These are phyloP conservation scores for Stictocephala bisonia DNA, from an alignment of 2,888 invertebrate species.

Conservation along the genomic window DNA sequence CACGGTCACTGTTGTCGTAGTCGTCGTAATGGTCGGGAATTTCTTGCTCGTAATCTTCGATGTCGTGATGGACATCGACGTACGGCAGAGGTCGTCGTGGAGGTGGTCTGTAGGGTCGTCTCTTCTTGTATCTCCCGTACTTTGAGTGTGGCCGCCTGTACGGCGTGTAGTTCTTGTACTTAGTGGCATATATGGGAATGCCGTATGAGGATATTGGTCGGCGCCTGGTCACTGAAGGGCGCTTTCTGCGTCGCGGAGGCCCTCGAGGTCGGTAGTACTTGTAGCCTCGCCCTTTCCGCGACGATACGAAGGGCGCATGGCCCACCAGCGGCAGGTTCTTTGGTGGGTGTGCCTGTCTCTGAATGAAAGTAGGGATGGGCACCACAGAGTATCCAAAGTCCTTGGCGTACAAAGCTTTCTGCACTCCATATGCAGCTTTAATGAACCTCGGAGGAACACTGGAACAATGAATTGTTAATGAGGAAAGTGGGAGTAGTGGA, in stretches of 20 bases:
- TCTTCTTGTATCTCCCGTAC: slow-evolving; percentile 39
- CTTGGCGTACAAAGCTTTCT: slow-evolving; percentile 52
- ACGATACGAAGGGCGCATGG: background rate
- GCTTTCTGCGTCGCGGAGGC: slow-evolving; percentile 17
- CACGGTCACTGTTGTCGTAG: slow-evolving; percentile 43
- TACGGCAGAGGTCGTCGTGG: slow-evolving; percentile 35
- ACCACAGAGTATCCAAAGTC: slow-evolving; percentile 51
- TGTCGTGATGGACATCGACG: slow-evolving; percentile 33
- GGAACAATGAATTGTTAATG: no score
- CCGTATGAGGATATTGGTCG: slow-evolving; percentile 35
- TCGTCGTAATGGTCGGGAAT: slow-evolving; percentile 51
- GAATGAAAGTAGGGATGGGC: slow-evolving; percentile 50
- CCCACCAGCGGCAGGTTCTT: slow-evolving; percentile 13
- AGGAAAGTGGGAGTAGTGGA: no score
- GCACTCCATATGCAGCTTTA: slow-evolving; percentile 52
- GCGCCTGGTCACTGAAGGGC: slow-evolving; percentile 7
- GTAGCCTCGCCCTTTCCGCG: slow-evolving; percentile 14
- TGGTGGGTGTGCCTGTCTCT: slow-evolving; percentile 44
- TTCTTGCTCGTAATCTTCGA: slow-evolving; percentile 50
- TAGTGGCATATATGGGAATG: slow-evolving; percentile 37
- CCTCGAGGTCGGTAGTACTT: slow-evolving; percentile 25
- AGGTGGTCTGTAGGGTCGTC: slow-evolving; percentile 44
- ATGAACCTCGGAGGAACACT: slow-evolving; percentile 55
- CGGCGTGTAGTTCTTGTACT: slow-evolving; percentile 44
- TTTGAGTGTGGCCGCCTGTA: slow-evolving; percentile 31